Evolutionary conservation across 2,113 vertebrate genomes (phyloP), one percentile per base, ranked within the genome.

Genomic region (Colinus virginianus): DNA sequence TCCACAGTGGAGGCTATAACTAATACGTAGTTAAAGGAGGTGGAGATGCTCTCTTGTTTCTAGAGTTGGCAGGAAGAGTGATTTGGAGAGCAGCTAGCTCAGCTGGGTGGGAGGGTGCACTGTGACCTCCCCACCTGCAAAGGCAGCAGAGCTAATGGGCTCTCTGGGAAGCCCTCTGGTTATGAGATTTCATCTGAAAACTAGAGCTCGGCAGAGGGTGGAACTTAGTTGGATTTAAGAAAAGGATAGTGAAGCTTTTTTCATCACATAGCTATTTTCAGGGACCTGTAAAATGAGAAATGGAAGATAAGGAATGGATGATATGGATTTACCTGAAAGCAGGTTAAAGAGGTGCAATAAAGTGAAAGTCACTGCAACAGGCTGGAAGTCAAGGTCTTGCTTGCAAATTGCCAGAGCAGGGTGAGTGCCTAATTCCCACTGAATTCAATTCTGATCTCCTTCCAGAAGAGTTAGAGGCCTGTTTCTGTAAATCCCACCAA

Each of bases 11-110:
- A 87, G 25, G 78, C 67, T 92, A 69, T 95, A 82, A 91, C 78
- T 94, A 84, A 68, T 90, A 49, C 42, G 43, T 78, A 81, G 81
- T 93, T 94, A 81, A 81, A 91, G 77, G 58, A 83, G 43, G 87
- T 76, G 78, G 90, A 88, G 64, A 53, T 2, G 3, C 26, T 84
- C 1, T 51, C 66, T 18, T 77, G 69, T 80, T 62, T 46, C 92
- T 55, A 23, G 48, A 68, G 56, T 32, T 87, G 63, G 86, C 5
- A 20, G 78, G 69, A 84, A 59, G 26, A 55, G 19, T 26, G 38
- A 74, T 62, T 63, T 63, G 61, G 70, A 84, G 46, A 56, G 69
- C 40, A 88, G 80, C 68, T 86, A 11, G 14, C 51, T 84, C 53
- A 55, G 77, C 49, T 40, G 38, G 66, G 63, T 62, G 84, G 62